Evolutionary conservation across 2,888 invertebrate species (phyloP).

Genomic region (Proisotoma minuta): DNA sequence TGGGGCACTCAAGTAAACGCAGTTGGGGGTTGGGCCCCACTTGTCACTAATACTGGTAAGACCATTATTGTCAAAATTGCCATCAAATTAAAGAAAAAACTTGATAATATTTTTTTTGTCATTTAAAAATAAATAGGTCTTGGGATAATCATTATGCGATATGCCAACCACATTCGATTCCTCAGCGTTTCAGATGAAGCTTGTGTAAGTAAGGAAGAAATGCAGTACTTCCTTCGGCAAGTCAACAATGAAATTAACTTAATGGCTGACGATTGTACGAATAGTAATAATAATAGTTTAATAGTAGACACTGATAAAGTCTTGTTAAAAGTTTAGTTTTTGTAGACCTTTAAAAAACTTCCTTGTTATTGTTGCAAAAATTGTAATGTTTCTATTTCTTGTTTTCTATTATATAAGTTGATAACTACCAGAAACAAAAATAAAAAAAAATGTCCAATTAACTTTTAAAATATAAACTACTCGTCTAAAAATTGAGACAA

Average conservation of each 20-base stretch:
- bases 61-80: background rate
- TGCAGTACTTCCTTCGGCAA: slow-evolving; percentile 31
- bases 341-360: too few relatives aligned
- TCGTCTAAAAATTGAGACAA: too few relatives aligned
- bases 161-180: slow-evolving; percentile 35
- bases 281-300: background rate
- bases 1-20: slow-evolving; percentile 34
- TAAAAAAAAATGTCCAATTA: too few relatives aligned
- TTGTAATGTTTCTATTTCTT: too few relatives aligned
- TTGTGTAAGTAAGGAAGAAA: slow-evolving; percentile 35
- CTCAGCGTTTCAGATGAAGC: slow-evolving; percentile 39
- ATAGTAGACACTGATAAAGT: background rate
- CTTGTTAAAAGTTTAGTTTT: too few relatives aligned
- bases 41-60: slow-evolving; percentile 37
- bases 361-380: too few relatives aligned
- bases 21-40: slow-evolving; percentile 34
- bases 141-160: slow-evolving; percentile 36
- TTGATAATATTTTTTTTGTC: slow-evolving; percentile 2
- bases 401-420: too few relatives aligned
- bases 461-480: too few relatives aligned
- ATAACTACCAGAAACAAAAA: too few relatives aligned
- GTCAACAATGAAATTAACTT: slow-evolving; percentile 28
- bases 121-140: slow-evolving; percentile 27
- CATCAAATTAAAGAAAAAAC: too few relatives aligned
- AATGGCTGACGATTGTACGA: slow-evolving; percentile 29